phyloP scores from a whole-genome alignment of 2,113 vertebrate genomes.

The Shinisaurus crocodilurus region DNA sequence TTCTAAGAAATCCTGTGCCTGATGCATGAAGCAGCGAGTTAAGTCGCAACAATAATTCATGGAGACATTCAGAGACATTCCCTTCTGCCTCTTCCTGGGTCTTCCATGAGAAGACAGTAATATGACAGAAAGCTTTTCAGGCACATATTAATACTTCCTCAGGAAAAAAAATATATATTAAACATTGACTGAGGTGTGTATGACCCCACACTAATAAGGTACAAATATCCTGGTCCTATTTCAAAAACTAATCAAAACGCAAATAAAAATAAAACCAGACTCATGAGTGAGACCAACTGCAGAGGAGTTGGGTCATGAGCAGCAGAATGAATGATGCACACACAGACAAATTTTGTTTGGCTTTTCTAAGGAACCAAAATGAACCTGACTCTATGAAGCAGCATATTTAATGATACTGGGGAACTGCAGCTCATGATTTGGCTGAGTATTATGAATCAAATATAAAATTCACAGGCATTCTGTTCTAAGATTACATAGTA shows the following conservation, averaged over 20 bases:
- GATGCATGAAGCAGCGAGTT: background rate
- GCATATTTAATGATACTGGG: background rate
- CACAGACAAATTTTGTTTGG: background rate
- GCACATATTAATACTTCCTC: conserved; percentile 6
- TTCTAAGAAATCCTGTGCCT: conserved; percentile 52
- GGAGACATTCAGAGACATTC: conserved; percentile 23
- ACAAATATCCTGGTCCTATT: background rate
- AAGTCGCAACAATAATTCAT: conserved; percentile 46
- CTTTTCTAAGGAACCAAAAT: background rate
- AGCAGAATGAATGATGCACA: conserved; percentile 22
- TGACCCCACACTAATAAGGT: background rate
- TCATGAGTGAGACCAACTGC: background rate
- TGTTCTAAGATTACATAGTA: background rate
- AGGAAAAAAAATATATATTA: conserved; percentile 25
- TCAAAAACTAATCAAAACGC: background rate
- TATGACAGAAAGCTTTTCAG: conserved; percentile 23
- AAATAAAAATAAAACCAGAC: background rate
- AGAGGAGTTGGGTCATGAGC: background rate
- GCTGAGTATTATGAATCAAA: background rate
- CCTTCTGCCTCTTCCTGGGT: conserved; percentile 1
- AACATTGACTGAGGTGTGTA: background rate
- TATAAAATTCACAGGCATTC: background rate
- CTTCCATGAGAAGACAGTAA: background rate
- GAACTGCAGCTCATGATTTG: background rate
- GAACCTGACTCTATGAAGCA: background rate